Evolutionary conservation across 92 coral and sea anemone genomes (phyloP), one percentile per base, ranked within the genome.

Genomic region (Ricordea florida): DNA sequence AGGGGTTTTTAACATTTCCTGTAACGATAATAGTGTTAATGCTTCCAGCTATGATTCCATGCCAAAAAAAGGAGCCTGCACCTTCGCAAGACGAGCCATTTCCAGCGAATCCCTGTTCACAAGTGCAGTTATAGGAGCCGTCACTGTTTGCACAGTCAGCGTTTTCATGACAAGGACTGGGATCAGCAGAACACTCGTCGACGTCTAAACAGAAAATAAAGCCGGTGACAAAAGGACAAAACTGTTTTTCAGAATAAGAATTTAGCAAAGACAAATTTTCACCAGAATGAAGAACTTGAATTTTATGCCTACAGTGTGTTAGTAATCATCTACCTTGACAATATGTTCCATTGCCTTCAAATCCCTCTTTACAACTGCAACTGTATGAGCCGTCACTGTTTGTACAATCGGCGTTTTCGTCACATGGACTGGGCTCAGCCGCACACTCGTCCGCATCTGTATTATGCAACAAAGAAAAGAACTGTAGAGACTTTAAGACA

Each of bases 321-420:
- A n/a, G n/a, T n/a, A n/a, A n/a, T n/a, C n/a, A 66, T 57, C 18
- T 3, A 83, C 89, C 93, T 25, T 40, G 34, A 51, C 93, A 88
- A 17, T 18, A 48, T 40, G 7, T 59, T 3, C 87, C 89, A 35
- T 84, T 55, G 34, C 87, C 89, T 32, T 33, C 28, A 29, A 51
- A 88, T 0, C 89, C 93, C 15, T 48, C 61, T n/a, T 64, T 65
- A 34, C 87, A 87, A 1, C 27, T 53, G 43, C 92, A 87, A 21
- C 22, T 47, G 49, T 22, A 56, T 14, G 83, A 53, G 30, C 83
- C 88, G 24, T 37, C 41, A 21, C 52, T 84, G 29, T 74, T 34
- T 2, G 22, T 49, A 55, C 92, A 86, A 4, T 62, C 26, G 1
- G 92, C 81, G 11, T 80, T 80, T 0, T 26, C 8, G 24, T 62